Conservation (phyloP, 2,797 vertebrate species). For the Danionella dracula region DNA sequence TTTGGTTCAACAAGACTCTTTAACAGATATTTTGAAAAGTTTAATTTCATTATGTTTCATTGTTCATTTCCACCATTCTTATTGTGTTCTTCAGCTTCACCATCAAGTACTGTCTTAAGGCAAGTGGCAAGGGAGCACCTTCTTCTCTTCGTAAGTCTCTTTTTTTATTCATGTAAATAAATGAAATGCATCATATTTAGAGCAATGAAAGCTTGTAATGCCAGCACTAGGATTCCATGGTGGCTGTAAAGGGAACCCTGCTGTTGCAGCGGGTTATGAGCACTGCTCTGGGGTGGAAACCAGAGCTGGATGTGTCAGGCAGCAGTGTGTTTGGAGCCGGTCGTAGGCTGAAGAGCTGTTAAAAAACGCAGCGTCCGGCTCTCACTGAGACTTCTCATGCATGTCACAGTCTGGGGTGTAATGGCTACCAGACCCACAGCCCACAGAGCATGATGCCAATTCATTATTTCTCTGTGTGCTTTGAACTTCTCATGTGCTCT, state of each 20-base stretch:
- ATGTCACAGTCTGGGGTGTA: conserved; percentile 29
- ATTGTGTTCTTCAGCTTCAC: conserved; percentile 80
- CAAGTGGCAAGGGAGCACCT: conserved; percentile 74
- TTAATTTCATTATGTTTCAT: background rate
- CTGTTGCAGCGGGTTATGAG: conserved; percentile 23
- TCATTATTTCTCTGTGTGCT: conserved; percentile 6
- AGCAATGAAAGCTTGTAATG: background rate
- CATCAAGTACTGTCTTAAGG: conserved; percentile 88
- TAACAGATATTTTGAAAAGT: background rate
- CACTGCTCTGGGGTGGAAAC: background rate
- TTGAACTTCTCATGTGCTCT: conserved; percentile 16
- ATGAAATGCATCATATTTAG: background rate
- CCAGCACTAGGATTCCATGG: background rate
- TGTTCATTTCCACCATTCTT: conserved; percentile 7
- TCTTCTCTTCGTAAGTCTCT: conserved; percentile 73
- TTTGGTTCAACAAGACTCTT: no score
- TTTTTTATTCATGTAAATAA: background rate
- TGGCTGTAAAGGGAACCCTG: conserved; percentile 19
- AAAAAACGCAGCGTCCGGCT: conserved; percentile 8
- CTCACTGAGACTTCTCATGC: conserved; percentile 10
- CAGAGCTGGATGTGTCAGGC: conserved; percentile 9
- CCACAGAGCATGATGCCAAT: conserved; percentile 14
- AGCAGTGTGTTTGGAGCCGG: conserved; percentile 21
- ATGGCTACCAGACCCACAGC: conserved; percentile 27
- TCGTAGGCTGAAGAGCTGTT: background rate